Evolutionary conservation across 2,888 invertebrate species (phyloP), one percentile per base, ranked within the genome.

Genomic region (Notodonta ziczac): DNA sequence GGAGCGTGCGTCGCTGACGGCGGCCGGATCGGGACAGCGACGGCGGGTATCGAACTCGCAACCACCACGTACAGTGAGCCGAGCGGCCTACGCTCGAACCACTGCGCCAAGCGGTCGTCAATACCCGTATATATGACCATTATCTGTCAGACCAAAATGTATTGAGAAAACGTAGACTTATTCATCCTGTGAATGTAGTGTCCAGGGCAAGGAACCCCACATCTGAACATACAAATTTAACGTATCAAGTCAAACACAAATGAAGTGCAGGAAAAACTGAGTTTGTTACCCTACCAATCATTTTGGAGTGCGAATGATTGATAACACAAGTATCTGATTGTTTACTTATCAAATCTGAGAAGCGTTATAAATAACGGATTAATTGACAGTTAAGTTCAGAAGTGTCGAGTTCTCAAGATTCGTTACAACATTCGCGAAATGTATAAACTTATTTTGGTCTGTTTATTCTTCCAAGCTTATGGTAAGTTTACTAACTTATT

Each of bases 261-360:
- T 50, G 3, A n/a, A 60, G 50, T 57, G n/a, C 68, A 63, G 63
- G 66, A 62, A 70, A 68, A 63, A 50, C 62, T 66, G 70, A 74
- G 74, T 76, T 70, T 24, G 65, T 76, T 76, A 58, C 65, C 63
- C 74, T 50, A 10, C 56, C 54, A 73, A 69, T 67, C 64, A 69
- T n/a, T 55, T 42, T 61, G 8, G 16, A 72, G 59, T 62, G 46
- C 42, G 35, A 24, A 24, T 24, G 24, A 56, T 58, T 65, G 63
- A 57, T 58, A 48, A 50, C 32, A 53, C 39, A 61, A 46, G 54
- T 35, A 40, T 40, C 58, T 8, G 13, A 61, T 63, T 58, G 52
- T 52, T 65, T 59, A 51, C 64, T 63, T 59, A 63, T 24, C 14
- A 42, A 52, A 50, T 54, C 56, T 55, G 8, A 39, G 44, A 53